Base-by-base conservation (phyloP, 2,888 invertebrate genomes). In the Iphiclides podalirius region DNA sequence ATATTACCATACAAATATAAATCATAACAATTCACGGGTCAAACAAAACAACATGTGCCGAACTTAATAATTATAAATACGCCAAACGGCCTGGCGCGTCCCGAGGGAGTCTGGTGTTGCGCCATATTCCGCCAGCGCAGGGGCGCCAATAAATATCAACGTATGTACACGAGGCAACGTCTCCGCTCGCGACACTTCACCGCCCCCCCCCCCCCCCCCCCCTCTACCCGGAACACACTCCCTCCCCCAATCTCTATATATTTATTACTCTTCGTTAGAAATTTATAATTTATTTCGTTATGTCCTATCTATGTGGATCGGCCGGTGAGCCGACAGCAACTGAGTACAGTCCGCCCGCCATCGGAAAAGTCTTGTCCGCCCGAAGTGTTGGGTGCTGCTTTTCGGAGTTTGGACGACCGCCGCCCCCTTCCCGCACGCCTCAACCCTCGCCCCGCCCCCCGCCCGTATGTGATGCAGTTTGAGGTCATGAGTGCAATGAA, bases 31-130 rank as follows among this genome's bases (percentile, higher is more conserved):
- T 82, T 83, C 80, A 81, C 28, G n/a, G 77, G 82, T 84, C 83
- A 83, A 88, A 88, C 85, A 86, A 87, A 87, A 86, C 84, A 86
- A 87, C 80, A 80, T 81, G 82, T 85, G 82, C 79, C 77, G 81
- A 84, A 83, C 80, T 82, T 79, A 83, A 83, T 80, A 70, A 67
- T 67, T 66, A 82, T 79, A 84, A 81, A 84, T 79, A 85, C 71
- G 83, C 79, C 72, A 74, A 77, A 75, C 78, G 70, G 77, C 73
- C 84, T 82, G 86, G 85, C 78, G 80, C 75, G 76, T 79, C 75
- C 61, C 57, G 61, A 58, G 66, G 59, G 59, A 20, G 20, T 20
- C 66, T 62, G 62, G 64, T 71, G 69, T 63, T 67, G 68, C 67
- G 68, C 67, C 67, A 78, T 81, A 75, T 79, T 79, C 80, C 69